Evolutionary conservation across 2,888 invertebrate genomes (phyloP), one percentile per base, ranked within the genome.

Genomic region (Trichopria drosophilae): DNA sequence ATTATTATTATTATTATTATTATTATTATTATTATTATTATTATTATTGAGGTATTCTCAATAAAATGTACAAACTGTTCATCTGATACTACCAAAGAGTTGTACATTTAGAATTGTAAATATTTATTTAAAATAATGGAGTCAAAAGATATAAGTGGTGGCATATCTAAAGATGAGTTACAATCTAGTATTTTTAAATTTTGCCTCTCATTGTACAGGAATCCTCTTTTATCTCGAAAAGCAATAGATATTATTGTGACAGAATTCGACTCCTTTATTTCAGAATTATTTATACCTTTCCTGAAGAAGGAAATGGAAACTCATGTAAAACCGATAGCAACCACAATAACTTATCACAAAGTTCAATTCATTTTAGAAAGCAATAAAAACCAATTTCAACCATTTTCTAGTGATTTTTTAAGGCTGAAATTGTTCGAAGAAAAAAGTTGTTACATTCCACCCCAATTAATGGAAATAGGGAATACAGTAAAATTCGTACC

Each of bases 381-480:
- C 7, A 23, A 13, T 35, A 50, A 32, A 34, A 31, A 49, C 31
- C 2, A 49, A 9, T 43, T 43, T 23, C 15, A 13, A n/a, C 19
- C 45, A 26, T 51, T 36, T 36, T 37, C 23, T 1, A 31, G 48
- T 4, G 46, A 55, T 24, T 22, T 52, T 29, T 37, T 37, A 15
- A 35, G 47, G 35, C 52, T 57, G 10, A 24, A 50, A 23, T 12
- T 29, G 1, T 54, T 37, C 13, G 23, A 42, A 42, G 9, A 50
- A 15, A 34, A 50, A 13, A 41, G 35, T 22, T 28, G 22, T 7
- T 49, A 49, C 23, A 16, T 37, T 15, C 23, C 50, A 12, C 41
- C 47, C 4, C 18, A 48, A 39, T 12, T 35, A 24, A 40, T 48
- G 16, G 23, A 51, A 47, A 41, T 61, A n/a, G 56, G 51, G 7